Evolutionary conservation across 2,888 invertebrate genomes (phyloP), one percentile per base, ranked within the genome.

Genomic region (Acrobasis suavella): DNA sequence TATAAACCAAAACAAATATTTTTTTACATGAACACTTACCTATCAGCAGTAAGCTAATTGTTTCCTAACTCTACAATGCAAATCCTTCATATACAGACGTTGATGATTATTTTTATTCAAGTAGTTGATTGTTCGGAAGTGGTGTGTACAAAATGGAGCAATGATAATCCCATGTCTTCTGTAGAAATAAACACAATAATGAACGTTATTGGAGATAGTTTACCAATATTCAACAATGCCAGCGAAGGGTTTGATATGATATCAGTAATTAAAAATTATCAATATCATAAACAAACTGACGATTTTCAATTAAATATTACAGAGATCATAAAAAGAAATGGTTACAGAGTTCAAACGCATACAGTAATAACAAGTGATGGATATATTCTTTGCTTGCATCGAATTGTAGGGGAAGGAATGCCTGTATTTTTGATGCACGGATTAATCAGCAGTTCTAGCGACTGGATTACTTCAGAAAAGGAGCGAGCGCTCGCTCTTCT

Each of bases 351-450:
- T 10, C 22, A 58, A 49, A n/a, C 9, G n/a, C 58, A 58, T n/a
- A 32, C 49, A 9, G 58, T 58, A 5, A 6, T 2, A 9, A 76
- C 78, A 0, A 55, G 66, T 9, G 78, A 79, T 50, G 77, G 74
- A 12, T 79, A 79, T 39, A 42, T 65, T 9, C 63, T 79, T 10
- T 62, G 56, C 0, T 12, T 79, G 49, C 22, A 64, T 15, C 62
- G 75, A 9, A 71, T 79, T 9, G 58, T 62, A 12, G 63, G 52
- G 0, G 70, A 55, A 1, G 71, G 77, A 6, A 64, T 70, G 2
- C 94, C 89, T 6, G 93, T 94, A 62, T 92, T 96, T 69, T 76
- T 96, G 58, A 95, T 96, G 80, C 96, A 96, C 76, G 97, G 97
- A 0, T 81, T 97, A 3, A 76, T 96, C 1, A 91, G 94, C 22